Evolutionary conservation across 2,888 invertebrate species (phyloP), one percentile per base, ranked within the genome.

Genomic region (Tenthredo mesomela): DNA sequence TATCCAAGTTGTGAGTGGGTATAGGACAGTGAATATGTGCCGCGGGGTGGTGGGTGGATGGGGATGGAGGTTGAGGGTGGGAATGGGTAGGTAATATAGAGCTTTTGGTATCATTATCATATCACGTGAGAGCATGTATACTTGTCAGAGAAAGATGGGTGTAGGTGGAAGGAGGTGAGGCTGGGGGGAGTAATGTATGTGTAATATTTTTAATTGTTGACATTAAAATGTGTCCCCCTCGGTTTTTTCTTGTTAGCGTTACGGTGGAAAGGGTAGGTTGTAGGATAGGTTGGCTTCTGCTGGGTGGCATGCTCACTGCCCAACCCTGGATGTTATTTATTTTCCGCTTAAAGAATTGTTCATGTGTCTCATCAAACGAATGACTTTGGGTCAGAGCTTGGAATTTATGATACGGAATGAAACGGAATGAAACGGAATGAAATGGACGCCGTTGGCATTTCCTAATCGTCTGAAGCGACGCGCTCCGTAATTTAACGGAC

Each of bases 191-290:
- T 93, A 93, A 93, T 92, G 89, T 93, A 93, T 92, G 93, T 92
- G 92, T 91, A 92, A 92, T 93, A 93, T 93, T 93, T 93, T 93
- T 93, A 93, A 93, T 93, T 93, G 93, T 91, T 93, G 93, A 93
- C 93, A 90, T 93, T 93, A 93, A 93, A 93, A 93, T 93, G 92
- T 93, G 91, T 90, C 91, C 90, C 89, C 90, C 89, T 89, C 90
- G 89, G 85, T 85, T 86, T 84, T 40, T 71, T 47, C 80, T 80
- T 82, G 82, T 82, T 82, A 82, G 82, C 67, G 82, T 82, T 82
- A 82, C 82, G 67, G 29, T 47, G 82, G 67, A 43, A 29, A 40
- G 61, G 21, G 80, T 47, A 33, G 47, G 15, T 50, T 33, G 77
- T 77, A 77, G 77, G 77, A 50, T 77, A 54, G 80, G 80, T 40